Evolutionary conservation across 2,113 vertebrate genomes (phyloP).

Genomic region (Zapus hudsonius): DNA sequence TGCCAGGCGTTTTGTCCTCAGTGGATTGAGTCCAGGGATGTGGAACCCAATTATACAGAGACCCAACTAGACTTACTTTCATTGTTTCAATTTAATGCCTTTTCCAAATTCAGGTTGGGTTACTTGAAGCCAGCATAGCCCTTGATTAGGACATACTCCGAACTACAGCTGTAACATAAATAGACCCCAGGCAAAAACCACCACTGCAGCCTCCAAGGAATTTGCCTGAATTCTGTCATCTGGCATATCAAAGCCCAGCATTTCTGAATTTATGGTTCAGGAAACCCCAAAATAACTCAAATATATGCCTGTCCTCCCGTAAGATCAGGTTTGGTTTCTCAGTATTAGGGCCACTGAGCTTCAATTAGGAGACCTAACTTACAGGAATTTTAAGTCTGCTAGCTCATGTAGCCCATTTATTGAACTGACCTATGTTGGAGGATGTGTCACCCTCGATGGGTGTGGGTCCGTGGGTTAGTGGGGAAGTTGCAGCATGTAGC

Average conservation of each 20-base stretch:
- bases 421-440: too few species aligned
- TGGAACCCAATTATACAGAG: not conserved
- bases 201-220: not conserved
- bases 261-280: constrained; percentile 1
- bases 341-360: not conserved
- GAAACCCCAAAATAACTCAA: not conserved
- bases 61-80: not conserved
- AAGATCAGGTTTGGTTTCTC: not conserved
- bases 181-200: not conserved
- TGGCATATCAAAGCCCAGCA: not conserved
- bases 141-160: not conserved
- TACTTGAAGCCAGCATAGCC: not conserved
- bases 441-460: too few species aligned
- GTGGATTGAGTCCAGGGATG: not conserved
- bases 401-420: not conserved
- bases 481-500: too few species aligned
- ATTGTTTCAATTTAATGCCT: not conserved
- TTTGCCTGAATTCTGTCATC: not conserved
- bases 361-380: not conserved
- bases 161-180: not conserved
- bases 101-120: not conserved
- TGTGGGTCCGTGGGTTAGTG: too few species aligned
- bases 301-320: not conserved
- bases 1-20: not conserved
- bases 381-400: not conserved